Evolutionary conservation across 2,888 invertebrate species (phyloP).

Genomic region (Sphinx pinastri): DNA sequence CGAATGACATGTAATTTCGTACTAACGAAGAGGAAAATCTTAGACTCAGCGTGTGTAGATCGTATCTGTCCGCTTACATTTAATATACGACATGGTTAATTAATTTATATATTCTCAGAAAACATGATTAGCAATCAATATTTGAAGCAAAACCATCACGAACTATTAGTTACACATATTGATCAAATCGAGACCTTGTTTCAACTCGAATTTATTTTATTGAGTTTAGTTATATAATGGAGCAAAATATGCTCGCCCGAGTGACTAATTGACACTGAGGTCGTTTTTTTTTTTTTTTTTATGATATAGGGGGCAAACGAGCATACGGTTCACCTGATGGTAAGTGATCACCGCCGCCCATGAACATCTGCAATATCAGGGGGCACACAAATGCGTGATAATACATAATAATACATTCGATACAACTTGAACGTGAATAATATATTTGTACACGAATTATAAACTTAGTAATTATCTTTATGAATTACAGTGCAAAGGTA

Average conservation of each 20-base stretch:
- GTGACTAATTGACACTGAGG: conserved; percentile 53
- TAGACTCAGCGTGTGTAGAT: too few relatives aligned
- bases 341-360: too few relatives aligned
- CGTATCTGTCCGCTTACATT: too few relatives aligned
- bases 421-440: conserved; percentile 37
- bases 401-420: too few relatives aligned
- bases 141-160: neutral
- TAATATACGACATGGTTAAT: neutral
- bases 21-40: too few relatives aligned
- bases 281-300: too few relatives aligned
- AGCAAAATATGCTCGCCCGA: conserved; percentile 36
- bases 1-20: too few relatives aligned
- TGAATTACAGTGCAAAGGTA: neutral
- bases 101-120: neutral
- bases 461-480: conserved; percentile 5
- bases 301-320: too few relatives aligned
- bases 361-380: too few relatives aligned
- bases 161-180: neutral
- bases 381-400: too few relatives aligned
- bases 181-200: neutral
- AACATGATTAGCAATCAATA: neutral
- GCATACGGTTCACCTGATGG: too few relatives aligned
- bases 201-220: neutral
- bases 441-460: conserved; percentile 13
- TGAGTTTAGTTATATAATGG: neutral